A percentile compares a stretch with the other conserved stretches of the same genome.
phyloP scores from a whole-genome alignment of 2,888 invertebrate species.

The Latrodectus elegans region DNA sequence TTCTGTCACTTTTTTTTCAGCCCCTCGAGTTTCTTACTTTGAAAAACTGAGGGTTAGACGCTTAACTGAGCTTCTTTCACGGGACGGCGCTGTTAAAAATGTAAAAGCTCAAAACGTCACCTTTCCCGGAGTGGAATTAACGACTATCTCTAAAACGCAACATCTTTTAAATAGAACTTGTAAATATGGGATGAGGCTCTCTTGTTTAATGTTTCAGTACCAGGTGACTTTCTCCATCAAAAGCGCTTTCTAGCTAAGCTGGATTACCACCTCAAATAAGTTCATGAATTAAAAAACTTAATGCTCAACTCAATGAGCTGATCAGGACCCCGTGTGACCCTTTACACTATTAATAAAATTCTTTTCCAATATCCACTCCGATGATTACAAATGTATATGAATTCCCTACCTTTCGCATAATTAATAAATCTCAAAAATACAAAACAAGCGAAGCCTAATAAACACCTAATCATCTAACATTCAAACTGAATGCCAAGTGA shows the following conservation, averaged over 20 bases:
- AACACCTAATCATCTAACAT: no score
- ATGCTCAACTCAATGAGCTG: not conserved
- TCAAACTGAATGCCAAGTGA: no score
- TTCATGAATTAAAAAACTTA: not conserved
- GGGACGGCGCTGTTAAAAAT: slow-evolving; percentile 56
- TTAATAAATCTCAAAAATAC: no score
- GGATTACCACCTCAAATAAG: not conserved
- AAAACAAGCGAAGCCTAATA: no score
- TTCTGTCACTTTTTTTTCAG: slow-evolving; percentile 7
- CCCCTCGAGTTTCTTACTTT: slow-evolving; percentile 11
- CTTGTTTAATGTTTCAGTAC: slow-evolving; percentile 64
- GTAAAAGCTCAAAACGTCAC: slow-evolving; percentile 66
- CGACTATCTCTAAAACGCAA: slow-evolving; percentile 52
- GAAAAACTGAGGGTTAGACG: slow-evolving; percentile 64
- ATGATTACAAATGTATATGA: no score
- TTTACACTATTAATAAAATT: no score
- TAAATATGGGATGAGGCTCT: slow-evolving; percentile 66
- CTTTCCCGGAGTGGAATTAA: slow-evolving; percentile 53
- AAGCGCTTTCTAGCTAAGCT: slow-evolving; percentile 2
- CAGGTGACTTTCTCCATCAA: slow-evolving; percentile 32
- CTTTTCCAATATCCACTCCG: no score
- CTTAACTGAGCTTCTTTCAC: slow-evolving; percentile 37
- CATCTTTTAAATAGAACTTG: slow-evolving; percentile 34
- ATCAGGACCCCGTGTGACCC: no score
- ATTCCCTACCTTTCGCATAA: no score